A percentile compares a stretch with the other conserved stretches of the same genome.
These are phyloP conservation scores for Brachypodius melanocephalos DNA, from an alignment of 2,113 vertebrate genomes.

Conservation along the genomic window DNA sequence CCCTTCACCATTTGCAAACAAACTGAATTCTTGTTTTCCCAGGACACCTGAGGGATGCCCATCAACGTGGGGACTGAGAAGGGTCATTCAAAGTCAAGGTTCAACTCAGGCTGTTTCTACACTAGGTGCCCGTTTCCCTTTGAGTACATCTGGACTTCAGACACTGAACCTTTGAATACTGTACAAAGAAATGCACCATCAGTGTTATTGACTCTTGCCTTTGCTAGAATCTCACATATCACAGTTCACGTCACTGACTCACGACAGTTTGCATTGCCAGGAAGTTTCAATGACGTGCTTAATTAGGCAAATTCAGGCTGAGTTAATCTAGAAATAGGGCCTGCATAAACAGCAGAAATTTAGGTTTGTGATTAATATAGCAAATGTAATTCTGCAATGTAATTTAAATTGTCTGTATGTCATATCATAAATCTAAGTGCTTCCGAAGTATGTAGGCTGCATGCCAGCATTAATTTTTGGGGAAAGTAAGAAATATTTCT, in stretches of 20 bases:
- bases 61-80: background rate
- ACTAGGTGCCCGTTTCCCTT: background rate
- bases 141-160: background rate
- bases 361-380: constrained; percentile 6
- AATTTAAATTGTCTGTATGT: background rate
- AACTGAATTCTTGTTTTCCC: background rate
- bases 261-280: background rate
- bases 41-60: background rate
- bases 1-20: background rate
- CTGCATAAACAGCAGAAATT: background rate
- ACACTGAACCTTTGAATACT: background rate
- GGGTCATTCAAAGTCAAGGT: background rate
- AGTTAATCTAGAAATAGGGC: background rate
- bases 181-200: background rate
- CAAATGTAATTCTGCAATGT: background rate
- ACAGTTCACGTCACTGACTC: background rate
- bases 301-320: background rate
- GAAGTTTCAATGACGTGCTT: background rate
- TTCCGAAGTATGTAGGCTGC: background rate
- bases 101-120: background rate
- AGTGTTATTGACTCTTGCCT: background rate
- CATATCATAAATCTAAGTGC: constrained; percentile 2
- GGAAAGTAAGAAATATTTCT: background rate
- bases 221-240: background rate
- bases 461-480: background rate